Conservation (phyloP, 2,888 invertebrate species). For the Morinoia aosen region DNA sequence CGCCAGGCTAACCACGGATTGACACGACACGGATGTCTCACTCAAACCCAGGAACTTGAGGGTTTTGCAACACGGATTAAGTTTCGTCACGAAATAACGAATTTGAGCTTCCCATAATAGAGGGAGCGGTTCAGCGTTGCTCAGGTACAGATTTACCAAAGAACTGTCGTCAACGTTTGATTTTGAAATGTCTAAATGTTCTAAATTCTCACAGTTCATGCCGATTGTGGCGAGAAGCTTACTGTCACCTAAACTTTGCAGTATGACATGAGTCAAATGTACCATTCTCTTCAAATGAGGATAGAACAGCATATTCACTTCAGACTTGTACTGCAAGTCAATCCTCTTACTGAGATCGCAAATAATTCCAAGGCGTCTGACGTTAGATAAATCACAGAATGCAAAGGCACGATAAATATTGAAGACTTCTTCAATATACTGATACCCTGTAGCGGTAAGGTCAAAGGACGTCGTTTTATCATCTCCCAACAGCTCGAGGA, state of each 20-base stretch:
- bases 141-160: conserved; percentile 55
- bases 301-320: conserved; percentile 61
- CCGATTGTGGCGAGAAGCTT: conserved; percentile 56
- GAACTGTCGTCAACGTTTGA: conserved; percentile 59
- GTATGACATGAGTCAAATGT: conserved; percentile 59
- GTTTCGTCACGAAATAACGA: background rate
- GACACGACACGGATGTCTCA: conserved; percentile 54
- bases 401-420: conserved; percentile 61
- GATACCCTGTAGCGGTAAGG: conserved; percentile 52
- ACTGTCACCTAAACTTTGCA: conserved; percentile 59
- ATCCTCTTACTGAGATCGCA: conserved; percentile 53
- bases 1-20: conserved; percentile 54
- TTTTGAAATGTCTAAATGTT: conserved; percentile 59
- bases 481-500: conserved; percentile 62
- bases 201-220: conserved; percentile 56
- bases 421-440: conserved; percentile 62
- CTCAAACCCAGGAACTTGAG: conserved; percentile 56
- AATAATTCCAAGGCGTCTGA: conserved; percentile 58
- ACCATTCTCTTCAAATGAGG: conserved; percentile 57
- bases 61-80: conserved; percentile 54
- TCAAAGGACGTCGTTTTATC: conserved; percentile 56
- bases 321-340: conserved; percentile 58
- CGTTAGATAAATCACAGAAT: conserved; percentile 53
- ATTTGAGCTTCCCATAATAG: conserved; percentile 34
- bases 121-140: conserved; percentile 44